These are phyloP conservation scores for Spinus olivaceus DNA, from an alignment of 2,797 vertebrate species.

Conservation along the genomic window DNA sequence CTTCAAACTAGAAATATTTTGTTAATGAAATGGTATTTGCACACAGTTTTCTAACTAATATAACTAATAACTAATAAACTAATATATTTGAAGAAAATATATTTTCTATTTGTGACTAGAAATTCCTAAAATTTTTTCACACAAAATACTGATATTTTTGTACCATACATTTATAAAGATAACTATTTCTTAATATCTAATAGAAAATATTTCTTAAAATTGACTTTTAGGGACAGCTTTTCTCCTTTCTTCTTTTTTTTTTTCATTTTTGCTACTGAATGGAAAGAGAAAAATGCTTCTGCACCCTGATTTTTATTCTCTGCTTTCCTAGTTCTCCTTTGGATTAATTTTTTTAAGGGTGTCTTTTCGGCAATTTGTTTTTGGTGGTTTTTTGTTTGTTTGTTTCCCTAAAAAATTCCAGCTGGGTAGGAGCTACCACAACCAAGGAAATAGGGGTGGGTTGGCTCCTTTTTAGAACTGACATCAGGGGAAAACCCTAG, in stretches of 20 bases:
- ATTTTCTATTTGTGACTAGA: neutral
- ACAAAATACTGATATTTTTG: neutral
- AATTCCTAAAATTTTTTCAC: neutral
- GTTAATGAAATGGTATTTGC: neutral
- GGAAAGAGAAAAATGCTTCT: neutral
- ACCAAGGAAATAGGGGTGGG: neutral
- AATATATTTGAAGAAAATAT: neutral
- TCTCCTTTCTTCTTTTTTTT: neutral
- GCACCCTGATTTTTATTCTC: neutral
- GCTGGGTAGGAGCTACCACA: neutral
- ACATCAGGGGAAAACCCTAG: neutral
- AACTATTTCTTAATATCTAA: neutral
- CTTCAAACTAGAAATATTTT: neutral
- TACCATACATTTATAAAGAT: neutral
- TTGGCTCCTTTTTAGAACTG: neutral
- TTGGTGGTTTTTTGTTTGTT: neutral
- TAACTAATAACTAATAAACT: neutral
- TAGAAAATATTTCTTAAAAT: neutral
- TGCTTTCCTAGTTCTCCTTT: neutral
- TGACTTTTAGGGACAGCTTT: neutral
- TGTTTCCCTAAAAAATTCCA: neutral
- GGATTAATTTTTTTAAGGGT: neutral
- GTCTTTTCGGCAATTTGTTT: neutral
- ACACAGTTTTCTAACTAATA: neutral
- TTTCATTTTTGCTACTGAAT: neutral